Conservation (phyloP, 2,888 invertebrate genomes). For the Sclerodermus sp. region DNA sequence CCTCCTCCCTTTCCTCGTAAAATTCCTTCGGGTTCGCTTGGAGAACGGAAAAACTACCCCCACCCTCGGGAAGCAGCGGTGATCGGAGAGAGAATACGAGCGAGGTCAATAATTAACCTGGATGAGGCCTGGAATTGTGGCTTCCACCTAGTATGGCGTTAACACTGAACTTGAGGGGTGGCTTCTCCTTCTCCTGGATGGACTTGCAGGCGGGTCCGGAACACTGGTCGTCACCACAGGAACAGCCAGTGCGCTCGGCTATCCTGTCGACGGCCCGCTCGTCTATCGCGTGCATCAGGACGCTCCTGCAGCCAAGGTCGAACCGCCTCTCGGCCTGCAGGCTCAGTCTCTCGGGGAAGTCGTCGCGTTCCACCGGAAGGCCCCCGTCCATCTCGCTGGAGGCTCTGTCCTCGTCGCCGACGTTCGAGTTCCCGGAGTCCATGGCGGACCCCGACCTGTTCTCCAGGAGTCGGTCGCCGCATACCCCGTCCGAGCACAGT, state of each 20-base stretch:
- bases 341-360: constrained; percentile 14
- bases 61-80: no score
- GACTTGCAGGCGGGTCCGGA: constrained; percentile 43
- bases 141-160: constrained; percentile 83
- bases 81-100: no score
- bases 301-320: constrained; percentile 39
- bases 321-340: constrained; percentile 37
- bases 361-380: constrained; percentile 23
- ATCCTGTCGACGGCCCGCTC: constrained; percentile 47
- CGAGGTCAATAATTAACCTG: constrained; percentile 42
- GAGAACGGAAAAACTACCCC: no score
- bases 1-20: no score
- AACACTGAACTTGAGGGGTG: constrained; percentile 88
- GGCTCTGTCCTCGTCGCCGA: constrained; percentile 40
- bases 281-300: constrained; percentile 37
- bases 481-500: constrained; percentile 36
- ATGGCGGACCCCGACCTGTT: constrained; percentile 47
- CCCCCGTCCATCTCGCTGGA: constrained; percentile 38
- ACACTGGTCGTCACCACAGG: constrained; percentile 53
- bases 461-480: constrained; percentile 47
- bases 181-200: constrained; percentile 63
- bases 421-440: constrained; percentile 40
- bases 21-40: no score
- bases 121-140: constrained; percentile 54
- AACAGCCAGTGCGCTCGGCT: constrained; percentile 50